phyloP scores from a whole-genome alignment of 2,888 invertebrate genomes.

The Drosophila multiciliata region DNA sequence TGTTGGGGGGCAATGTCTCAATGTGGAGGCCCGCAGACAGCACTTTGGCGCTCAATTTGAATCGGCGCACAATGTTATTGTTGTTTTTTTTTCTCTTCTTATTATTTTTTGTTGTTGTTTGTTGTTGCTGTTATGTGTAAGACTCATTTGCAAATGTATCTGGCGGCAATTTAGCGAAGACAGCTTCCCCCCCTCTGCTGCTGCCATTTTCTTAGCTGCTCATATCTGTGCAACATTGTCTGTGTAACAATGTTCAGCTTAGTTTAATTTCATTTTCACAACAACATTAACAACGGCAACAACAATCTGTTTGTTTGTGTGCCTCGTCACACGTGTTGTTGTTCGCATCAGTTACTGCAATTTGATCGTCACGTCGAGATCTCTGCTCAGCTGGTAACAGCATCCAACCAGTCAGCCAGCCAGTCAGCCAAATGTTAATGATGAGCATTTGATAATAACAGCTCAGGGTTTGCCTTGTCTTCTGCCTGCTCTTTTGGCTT shows the following conservation, averaged over 20 bases:
- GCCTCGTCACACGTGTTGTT: slow-evolving; percentile 65
- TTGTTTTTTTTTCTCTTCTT: slow-evolving; percentile 30
- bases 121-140: slow-evolving; percentile 48
- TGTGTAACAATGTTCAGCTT: slow-evolving; percentile 52
- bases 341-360: slow-evolving; percentile 49
- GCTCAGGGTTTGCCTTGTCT: slow-evolving; percentile 17
- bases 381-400: slow-evolving; percentile 42
- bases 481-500: slow-evolving; percentile 18
- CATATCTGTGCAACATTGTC: slow-evolving; percentile 49
- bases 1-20: slow-evolving; percentile 33
- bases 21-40: slow-evolving; percentile 34
- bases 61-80: slow-evolving; percentile 50
- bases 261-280: slow-evolving; percentile 78
- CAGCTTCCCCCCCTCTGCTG: slow-evolving; percentile 7
- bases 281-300: slow-evolving; percentile 30
- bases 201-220: background rate
- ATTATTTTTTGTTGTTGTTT: slow-evolving; percentile 4
- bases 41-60: slow-evolving; percentile 67
- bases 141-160: slow-evolving; percentile 74
- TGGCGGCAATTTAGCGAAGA: slow-evolving; percentile 70
- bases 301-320: slow-evolving; percentile 13
- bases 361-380: slow-evolving; percentile 74
- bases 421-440: slow-evolving; percentile 59
- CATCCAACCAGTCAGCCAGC: slow-evolving; percentile 26
- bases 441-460: slow-evolving; percentile 76